These are phyloP conservation scores for Biston betularia DNA, from an alignment of 2,888 invertebrate genomes.

Conservation along the genomic window DNA sequence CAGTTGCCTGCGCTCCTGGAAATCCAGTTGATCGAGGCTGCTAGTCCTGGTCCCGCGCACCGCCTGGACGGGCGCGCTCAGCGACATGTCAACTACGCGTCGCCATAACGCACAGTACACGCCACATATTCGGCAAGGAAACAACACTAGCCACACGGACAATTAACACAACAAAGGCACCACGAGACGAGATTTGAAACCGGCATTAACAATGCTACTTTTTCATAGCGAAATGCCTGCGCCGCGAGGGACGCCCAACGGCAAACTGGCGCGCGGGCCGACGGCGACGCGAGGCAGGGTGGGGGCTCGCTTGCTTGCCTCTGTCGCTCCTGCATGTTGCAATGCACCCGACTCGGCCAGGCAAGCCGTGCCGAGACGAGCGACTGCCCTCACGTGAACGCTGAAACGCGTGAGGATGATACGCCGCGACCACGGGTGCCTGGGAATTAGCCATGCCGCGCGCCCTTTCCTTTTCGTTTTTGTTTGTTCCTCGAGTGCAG, in stretches of 20 bases:
- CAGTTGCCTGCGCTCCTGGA: slow-evolving; percentile 95
- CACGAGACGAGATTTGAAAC: slow-evolving; percentile 70
- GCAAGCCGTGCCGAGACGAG: slow-evolving; percentile 59
- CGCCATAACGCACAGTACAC: slow-evolving; percentile 71
- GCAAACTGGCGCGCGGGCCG: slow-evolving; percentile 76
- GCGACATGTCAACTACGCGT: slow-evolving; percentile 84
- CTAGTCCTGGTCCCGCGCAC: slow-evolving; percentile 89
- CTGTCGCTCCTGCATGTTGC: slow-evolving; percentile 78
- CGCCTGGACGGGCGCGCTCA: slow-evolving; percentile 83
- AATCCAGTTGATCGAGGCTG: slow-evolving; percentile 95
- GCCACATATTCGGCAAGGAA: slow-evolving; percentile 66
- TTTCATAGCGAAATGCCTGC: slow-evolving; percentile 71
- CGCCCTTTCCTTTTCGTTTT: slow-evolving; percentile 3
- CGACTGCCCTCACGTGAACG: slow-evolving; percentile 51
- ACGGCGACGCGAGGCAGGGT: slow-evolving; percentile 68
- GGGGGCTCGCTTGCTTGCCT: slow-evolving; percentile 75
- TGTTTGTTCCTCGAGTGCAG: slow-evolving; percentile 17
- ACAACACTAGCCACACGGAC: slow-evolving; percentile 68
- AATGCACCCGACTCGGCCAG: slow-evolving; percentile 73
- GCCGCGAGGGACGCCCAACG: slow-evolving; percentile 82
- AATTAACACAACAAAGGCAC: slow-evolving; percentile 75
- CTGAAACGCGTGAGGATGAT: slow-evolving; percentile 44
- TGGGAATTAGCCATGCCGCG: slow-evolving; percentile 20
- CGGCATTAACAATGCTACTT: slow-evolving; percentile 61
- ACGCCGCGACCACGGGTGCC: slow-evolving; percentile 16